These are phyloP conservation scores for Cygnus olor DNA, from an alignment of 2,797 vertebrate species.

Conservation along the genomic window DNA sequence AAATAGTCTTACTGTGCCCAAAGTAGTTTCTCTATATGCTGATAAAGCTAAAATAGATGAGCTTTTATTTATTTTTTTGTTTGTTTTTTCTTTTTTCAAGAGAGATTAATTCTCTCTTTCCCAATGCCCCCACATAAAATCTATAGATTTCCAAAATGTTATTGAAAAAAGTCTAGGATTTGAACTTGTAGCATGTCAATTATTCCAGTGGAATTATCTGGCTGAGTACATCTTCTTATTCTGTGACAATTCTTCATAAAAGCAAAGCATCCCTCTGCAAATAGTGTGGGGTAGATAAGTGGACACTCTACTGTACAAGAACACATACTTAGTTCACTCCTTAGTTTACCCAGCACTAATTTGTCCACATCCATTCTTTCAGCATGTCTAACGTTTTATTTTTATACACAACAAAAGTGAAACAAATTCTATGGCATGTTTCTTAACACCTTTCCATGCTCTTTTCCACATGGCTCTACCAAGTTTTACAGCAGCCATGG, in stretches of 20 bases:
- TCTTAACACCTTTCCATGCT: not conserved
- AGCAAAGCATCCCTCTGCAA: not conserved
- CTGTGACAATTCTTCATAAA: not conserved
- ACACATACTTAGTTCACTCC: not conserved
- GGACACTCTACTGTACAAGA: not conserved
- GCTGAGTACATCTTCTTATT: not conserved
- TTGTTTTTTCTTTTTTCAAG: not conserved
- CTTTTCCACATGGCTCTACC: not conserved
- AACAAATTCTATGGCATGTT: not conserved
- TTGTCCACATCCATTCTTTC: not conserved
- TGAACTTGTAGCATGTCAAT: not conserved
- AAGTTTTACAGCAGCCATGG: not conserved
- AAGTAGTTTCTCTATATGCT: not conserved
- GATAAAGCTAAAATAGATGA: not conserved
- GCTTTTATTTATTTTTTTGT: not conserved
- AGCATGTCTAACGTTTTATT: not conserved
- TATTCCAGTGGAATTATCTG: not conserved
- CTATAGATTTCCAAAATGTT: not conserved
- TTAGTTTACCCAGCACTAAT: not conserved
- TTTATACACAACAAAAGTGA: not conserved
- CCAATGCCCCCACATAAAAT: not conserved
- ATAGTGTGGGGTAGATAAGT: not conserved
- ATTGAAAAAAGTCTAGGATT: not conserved
- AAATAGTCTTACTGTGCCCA: not conserved
- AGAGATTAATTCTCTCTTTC: not conserved